Evolutionary conservation across 2,888 invertebrate species (phyloP), one percentile per base, ranked within the genome.

Genomic region (Neuroscelio doddi): DNA sequence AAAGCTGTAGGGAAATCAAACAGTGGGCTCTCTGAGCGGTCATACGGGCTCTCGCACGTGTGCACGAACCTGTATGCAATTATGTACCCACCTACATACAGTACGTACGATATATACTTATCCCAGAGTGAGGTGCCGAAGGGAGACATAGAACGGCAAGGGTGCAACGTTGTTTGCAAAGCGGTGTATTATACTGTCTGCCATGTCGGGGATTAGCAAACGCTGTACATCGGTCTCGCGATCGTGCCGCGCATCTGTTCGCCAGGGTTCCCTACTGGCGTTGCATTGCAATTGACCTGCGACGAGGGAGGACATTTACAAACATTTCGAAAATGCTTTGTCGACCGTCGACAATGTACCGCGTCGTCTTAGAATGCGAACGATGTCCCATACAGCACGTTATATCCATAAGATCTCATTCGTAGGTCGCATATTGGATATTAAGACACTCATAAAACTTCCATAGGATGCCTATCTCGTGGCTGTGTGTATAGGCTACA

Each of bases 161-260:
- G 67, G 59, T 55, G 64, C 64, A 66, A 66, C 65, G 73, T 70
- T 79, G 76, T 81, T 81, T 81, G 82, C 80, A 78, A 80, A 81
- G 82, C 80, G 79, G 77, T 80, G 81, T 80, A 81, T 81, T 81
- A 82, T 81, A 80, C 80, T 77, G 81, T 82, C 80, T 79, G 80
- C 75, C 77, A 80, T 80, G 82, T 80, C 72, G 79, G 75, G 81
- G 82, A 82, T 81, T 81, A 82, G 80, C 81, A 82, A 82, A 81
- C 79, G 80, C 79, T 78, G 80, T 81, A 81, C 81, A 78, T 81
- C 79, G 79, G 75, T 73, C 74, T 78, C 75, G 77, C 72, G 78
- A 81, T 81, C 81, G 79, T 81, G 78, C 80, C 73, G 80, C 74
- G 80, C 82, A 82, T 82, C 81, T 82, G 82, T 81, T 81, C 80